Conservation (phyloP, 1,140 invertebrate species). For the Pseudomyrmex pallidus region DNA sequence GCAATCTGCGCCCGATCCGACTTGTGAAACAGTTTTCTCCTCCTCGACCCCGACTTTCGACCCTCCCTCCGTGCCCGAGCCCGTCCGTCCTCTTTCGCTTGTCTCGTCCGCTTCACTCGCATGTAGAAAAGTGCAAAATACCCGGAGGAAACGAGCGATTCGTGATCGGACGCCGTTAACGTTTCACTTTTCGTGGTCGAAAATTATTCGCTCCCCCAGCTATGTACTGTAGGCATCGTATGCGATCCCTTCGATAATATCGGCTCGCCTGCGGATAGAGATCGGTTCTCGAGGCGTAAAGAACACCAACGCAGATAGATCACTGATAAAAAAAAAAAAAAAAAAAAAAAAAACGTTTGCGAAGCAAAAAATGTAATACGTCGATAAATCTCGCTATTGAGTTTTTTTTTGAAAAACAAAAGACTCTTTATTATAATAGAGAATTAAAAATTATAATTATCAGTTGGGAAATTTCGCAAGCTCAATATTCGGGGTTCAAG, state of each 20-base stretch:
- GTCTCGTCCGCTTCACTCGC: slow-evolving; percentile 59
- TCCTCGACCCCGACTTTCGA: slow-evolving; percentile 32
- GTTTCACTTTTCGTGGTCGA: slow-evolving; percentile 76
- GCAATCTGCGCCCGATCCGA: slow-evolving; percentile 73
- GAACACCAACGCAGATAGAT: slow-evolving; percentile 57
- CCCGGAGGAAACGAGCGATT: slow-evolving; percentile 73
- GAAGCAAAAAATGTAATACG: too few species aligned
- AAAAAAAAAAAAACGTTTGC: too few species aligned
- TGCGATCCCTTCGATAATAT: slow-evolving; percentile 63
- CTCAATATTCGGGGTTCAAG: background rate
- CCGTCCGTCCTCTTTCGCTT: background rate
- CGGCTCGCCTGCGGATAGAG: slow-evolving; percentile 63
- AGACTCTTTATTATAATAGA: too few species aligned
- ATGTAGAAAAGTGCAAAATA: slow-evolving; percentile 76
- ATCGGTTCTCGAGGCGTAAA: slow-evolving; percentile 64
- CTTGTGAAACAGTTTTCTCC: slow-evolving; percentile 64
- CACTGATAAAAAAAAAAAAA: slow-evolving; percentile 6
- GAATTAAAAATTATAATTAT: too few species aligned
- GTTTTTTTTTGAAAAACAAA: too few species aligned
- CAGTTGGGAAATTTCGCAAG: too few species aligned
- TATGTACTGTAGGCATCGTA: slow-evolving; percentile 16
- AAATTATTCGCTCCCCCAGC: slow-evolving; percentile 68
- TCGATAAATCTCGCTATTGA: too few species aligned
- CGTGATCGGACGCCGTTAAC: slow-evolving; percentile 75
- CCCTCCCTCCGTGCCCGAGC: background rate